Conservation (phyloP, 1,140 invertebrate genomes). For the Apis laboriosa region DNA sequence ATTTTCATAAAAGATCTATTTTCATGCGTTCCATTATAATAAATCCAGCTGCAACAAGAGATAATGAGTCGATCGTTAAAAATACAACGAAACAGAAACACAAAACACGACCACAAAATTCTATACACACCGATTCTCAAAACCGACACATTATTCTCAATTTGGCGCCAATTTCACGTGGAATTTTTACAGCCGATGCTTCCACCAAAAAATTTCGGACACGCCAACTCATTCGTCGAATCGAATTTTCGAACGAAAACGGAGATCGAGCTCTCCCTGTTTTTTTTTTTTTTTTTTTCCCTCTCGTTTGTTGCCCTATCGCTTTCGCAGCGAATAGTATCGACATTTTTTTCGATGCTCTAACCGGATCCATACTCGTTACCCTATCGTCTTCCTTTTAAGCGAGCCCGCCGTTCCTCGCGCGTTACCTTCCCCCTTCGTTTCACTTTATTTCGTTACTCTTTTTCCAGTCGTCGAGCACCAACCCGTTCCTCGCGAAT, state of each 20-base stretch:
- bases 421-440: not conserved
- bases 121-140: not conserved
- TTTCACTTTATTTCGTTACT: not conserved
- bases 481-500: slow-evolving; percentile 46
- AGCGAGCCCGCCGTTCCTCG: not conserved
- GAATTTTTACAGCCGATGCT: slow-evolving; percentile 42
- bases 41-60: not conserved
- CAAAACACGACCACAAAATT: not conserved
- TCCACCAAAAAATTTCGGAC: slow-evolving; percentile 51
- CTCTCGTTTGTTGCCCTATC: slow-evolving; percentile 36
- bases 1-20: too few species aligned
- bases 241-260: slow-evolving; percentile 47
- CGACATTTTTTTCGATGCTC: slow-evolving; percentile 8
- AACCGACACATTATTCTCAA: slow-evolving; percentile 56
- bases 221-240: slow-evolving; percentile 41
- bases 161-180: slow-evolving; percentile 34
- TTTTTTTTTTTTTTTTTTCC: slow-evolving; percentile 19
- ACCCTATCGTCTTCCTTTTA: not conserved
- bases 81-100: not conserved
- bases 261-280: slow-evolving; percentile 34
- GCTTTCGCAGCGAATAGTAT: slow-evolving; percentile 32
- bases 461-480: not conserved
- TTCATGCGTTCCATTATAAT: not conserved
- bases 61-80: not conserved
- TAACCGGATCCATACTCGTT: not conserved